phyloP scores from a whole-genome alignment of 37 sponge, comb jelly and placozoan species.

The Lycopodina hypogea region DNA sequence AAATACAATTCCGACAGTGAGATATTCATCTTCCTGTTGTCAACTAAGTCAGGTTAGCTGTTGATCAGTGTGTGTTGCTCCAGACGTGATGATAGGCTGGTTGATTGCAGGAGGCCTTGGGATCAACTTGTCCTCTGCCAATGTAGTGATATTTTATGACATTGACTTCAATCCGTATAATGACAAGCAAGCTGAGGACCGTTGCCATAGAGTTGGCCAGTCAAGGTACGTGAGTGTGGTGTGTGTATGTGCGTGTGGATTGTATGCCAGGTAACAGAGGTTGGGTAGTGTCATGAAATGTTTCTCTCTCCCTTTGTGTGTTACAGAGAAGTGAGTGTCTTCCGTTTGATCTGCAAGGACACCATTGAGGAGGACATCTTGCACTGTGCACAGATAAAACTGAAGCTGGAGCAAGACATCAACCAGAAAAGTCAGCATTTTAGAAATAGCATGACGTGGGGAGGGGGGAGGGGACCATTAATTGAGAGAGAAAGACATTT shows the following conservation, averaged over 20 bases:
- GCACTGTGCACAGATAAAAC: constrained; percentile 33
- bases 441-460: too few relatives aligned
- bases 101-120: constrained; percentile 57
- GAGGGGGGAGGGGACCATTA: neutral
- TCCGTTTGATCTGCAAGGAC: constrained; percentile 36
- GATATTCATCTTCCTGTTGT: constrained; percentile 41
- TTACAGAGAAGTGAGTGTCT: constrained; percentile 39
- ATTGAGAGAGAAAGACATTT: neutral
- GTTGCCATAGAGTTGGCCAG: constrained; percentile 68
- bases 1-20: constrained; percentile 18
- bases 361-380: constrained; percentile 57
- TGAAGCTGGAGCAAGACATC: constrained; percentile 57
- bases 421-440: neutral
- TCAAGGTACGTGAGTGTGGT: constrained; percentile 28
- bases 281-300: neutral
- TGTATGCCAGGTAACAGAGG: neutral
- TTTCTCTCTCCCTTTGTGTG: neutral
- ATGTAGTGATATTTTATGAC: constrained; percentile 59
- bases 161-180: constrained; percentile 73
- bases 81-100: neutral
- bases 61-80: neutral
- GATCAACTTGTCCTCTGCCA: constrained; percentile 63
- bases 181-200: constrained; percentile 68
- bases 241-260: neutral
- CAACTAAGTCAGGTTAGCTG: constrained; percentile 47